Percentiles rank a stretch among this genome's conserved stretches.
Conservation (phyloP, 2,797 vertebrate species). For the Chaetodon trifasciatus region DNA sequence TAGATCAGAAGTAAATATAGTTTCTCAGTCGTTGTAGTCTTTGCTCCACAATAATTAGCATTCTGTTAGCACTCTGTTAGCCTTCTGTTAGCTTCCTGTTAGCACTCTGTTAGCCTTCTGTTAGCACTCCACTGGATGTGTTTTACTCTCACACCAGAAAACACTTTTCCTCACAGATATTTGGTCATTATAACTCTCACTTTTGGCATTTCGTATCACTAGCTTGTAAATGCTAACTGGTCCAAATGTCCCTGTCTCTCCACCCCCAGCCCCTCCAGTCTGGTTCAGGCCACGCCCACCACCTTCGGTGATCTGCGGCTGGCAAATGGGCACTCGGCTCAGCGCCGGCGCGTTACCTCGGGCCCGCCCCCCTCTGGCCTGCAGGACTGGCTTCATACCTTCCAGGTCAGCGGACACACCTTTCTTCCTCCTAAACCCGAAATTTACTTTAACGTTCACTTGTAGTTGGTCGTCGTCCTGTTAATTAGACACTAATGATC, state of each 20-base stretch:
- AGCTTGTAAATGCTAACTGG: not conserved
- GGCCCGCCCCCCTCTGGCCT: slow-evolving; percentile 92
- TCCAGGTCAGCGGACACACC: slow-evolving; percentile 87
- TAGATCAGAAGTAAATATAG: not conserved
- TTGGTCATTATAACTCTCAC: no score
- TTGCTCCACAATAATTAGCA: not conserved
- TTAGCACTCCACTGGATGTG: no score
- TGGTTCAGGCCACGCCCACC: slow-evolving; percentile 92
- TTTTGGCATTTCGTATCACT: not conserved
- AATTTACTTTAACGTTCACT: no score
- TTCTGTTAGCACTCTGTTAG: not conserved
- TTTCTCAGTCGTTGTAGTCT: not conserved
- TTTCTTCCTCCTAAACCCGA: not conserved
- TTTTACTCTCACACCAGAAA: no score
- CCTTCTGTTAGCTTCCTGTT: not conserved
- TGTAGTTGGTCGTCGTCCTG: no score
- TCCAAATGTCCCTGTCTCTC: not conserved
- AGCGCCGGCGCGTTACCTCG: slow-evolving; percentile 90
- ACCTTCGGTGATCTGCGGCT: slow-evolving; percentile 94
- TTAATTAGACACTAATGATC: not conserved
- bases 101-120: no score
- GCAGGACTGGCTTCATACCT: slow-evolving; percentile 95
- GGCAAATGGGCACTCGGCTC: slow-evolving; percentile 94
- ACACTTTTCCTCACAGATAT: no score
- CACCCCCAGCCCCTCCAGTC: slow-evolving; percentile 86